Conservation (phyloP, 2,888 invertebrate genomes). For the Hedya salicella region DNA sequence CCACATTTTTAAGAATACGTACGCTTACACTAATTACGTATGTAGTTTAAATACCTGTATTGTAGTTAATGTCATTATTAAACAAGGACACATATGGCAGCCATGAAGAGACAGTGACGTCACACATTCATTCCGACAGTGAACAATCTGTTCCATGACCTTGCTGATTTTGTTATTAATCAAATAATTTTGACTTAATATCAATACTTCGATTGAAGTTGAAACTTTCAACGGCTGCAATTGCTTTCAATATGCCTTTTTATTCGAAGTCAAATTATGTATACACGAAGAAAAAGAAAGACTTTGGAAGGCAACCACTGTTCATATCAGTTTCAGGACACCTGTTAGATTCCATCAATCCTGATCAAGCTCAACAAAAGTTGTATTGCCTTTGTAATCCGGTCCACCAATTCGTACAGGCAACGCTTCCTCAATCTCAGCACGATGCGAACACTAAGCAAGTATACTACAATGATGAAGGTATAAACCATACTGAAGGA, state of each 20-base stretch:
- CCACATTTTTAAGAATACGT: not conserved
- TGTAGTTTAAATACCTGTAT: constrained; percentile 14
- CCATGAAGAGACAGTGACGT: constrained; percentile 55
- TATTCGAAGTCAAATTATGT: constrained; percentile 69
- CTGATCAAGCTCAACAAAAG: constrained; percentile 69
- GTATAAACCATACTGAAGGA: constrained; percentile 91
- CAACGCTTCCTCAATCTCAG: constrained; percentile 72
- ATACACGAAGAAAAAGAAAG: constrained; percentile 78
- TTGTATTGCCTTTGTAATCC: constrained; percentile 82
- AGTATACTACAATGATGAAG: constrained; percentile 84
- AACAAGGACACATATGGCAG: constrained; percentile 76
- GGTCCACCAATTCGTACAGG: constrained; percentile 78
- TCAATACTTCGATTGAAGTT: not conserved
- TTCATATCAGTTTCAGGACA: constrained; percentile 76
- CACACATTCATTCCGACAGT: constrained; percentile 53
- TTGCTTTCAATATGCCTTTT: constrained; percentile 54
- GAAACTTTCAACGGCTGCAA: not conserved
- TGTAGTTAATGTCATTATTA: constrained; percentile 44
- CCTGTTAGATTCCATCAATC: constrained; percentile 70
- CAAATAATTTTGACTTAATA: constrained; percentile 25
- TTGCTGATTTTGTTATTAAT: constrained; percentile 60
- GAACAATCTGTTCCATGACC: constrained; percentile 63
- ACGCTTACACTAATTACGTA: constrained; percentile 15
- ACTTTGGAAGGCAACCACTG: constrained; percentile 80
- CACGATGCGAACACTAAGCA: constrained; percentile 86